Percentiles rank a stretch among this genome's conserved stretches.
Conservation (phyloP, 1,140 invertebrate species). For the Piezodorus guildinii region DNA sequence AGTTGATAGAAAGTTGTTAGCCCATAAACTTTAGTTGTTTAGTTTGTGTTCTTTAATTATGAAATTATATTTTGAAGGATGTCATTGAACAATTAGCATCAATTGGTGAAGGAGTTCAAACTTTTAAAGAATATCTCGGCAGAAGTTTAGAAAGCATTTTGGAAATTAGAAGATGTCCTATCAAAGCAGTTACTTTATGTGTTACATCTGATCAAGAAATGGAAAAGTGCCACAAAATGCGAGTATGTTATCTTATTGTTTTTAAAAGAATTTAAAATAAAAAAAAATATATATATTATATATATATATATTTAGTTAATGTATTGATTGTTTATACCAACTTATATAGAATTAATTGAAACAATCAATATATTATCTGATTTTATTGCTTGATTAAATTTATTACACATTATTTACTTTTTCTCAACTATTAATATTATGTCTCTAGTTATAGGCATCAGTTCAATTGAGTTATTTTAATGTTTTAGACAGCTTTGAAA, state of each 20-base stretch:
- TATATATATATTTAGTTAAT: no score
- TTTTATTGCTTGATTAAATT: no score
- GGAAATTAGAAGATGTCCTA: constrained; percentile 68
- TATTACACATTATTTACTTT: background rate
- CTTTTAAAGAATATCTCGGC: constrained; percentile 46
- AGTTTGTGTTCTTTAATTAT: no score
- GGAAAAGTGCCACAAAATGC: constrained; percentile 88
- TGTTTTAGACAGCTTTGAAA: constrained; percentile 62
- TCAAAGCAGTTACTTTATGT: constrained; percentile 66
- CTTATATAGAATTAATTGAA: no score
- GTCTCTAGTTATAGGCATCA: no score
- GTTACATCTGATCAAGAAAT: constrained; percentile 80
- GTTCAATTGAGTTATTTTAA: constrained; percentile 10
- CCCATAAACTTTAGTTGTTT: no score
- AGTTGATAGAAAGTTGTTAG: no score
- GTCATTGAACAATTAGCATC: background rate
- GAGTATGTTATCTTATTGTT: constrained; percentile 41
- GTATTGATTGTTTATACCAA: no score
- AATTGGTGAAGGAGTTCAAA: constrained; percentile 10
- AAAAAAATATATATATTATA: no score
- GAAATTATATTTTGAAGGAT: constrained; percentile 9
- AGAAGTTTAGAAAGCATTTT: constrained; percentile 53
- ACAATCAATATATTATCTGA: no score
- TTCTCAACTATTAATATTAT: no score
- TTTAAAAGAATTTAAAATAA: no score